phyloP scores from a whole-genome alignment of 2,888 invertebrate species.

The Girardia tigrina region DNA sequence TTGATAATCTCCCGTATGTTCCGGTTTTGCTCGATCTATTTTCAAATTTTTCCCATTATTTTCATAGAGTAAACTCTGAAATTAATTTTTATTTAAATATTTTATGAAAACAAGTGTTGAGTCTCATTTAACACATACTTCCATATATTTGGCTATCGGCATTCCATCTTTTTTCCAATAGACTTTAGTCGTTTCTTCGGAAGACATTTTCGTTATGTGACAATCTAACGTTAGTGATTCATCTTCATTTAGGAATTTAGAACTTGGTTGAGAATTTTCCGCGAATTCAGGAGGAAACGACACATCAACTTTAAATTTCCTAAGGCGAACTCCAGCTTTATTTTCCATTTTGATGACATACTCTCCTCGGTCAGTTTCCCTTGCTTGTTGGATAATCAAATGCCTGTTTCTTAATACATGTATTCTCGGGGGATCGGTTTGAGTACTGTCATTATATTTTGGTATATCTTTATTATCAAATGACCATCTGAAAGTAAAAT shows the following conservation, averaged over 20 bases:
- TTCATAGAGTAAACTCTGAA: background rate
- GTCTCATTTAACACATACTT: too few relatives aligned
- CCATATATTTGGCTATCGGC: background rate
- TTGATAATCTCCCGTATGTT: background rate
- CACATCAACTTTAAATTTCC: background rate
- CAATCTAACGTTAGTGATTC: background rate
- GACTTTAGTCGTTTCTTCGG: background rate
- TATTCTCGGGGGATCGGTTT: background rate
- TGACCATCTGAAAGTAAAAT: background rate
- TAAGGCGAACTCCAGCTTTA: background rate
- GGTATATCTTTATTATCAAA: background rate
- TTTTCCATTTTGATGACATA: background rate
- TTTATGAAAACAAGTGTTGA: too few relatives aligned
- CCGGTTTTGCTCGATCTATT: background rate
- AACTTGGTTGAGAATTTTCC: background rate
- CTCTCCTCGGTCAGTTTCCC: background rate
- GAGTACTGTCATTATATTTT: background rate
- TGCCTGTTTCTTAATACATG: conserved; percentile 1
- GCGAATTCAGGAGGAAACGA: background rate
- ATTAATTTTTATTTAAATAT: too few relatives aligned
- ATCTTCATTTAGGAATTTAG: background rate
- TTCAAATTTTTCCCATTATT: background rate
- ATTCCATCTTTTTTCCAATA: background rate
- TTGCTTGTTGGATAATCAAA: background rate
- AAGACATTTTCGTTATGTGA: background rate